phyloP scores from a whole-genome alignment of 1,140 invertebrate species.

The Argopecten irradians region DNA sequence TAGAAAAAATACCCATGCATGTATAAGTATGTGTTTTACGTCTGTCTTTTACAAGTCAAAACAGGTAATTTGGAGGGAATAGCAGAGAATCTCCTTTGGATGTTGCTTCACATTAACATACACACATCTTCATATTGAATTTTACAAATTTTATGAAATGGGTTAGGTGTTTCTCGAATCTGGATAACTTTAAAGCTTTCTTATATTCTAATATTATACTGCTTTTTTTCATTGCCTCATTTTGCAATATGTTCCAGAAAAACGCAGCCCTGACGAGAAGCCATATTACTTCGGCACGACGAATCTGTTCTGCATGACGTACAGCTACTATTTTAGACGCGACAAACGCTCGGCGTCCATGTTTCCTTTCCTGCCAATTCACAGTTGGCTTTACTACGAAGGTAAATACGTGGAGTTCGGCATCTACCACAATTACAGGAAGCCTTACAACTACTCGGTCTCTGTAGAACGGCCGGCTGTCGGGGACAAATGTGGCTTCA shows the following conservation, averaged over 20 bases:
- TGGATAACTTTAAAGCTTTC: no score
- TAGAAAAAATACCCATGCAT: background rate
- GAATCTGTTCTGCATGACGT: slow-evolving; percentile 31
- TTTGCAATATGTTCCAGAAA: background rate
- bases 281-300: slow-evolving; percentile 38
- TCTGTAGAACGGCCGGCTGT: background rate
- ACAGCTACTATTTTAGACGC: background rate
- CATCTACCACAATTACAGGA: slow-evolving; percentile 1
- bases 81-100: no score
- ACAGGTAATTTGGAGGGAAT: no score
- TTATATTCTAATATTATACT: no score
- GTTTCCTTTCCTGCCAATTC: background rate
- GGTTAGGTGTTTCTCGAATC: no score
- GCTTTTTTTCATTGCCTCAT: background rate
- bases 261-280: background rate
- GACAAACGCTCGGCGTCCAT: background rate
- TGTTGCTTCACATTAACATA: no score
- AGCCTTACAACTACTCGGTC: background rate
- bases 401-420: slow-evolving; percentile 35
- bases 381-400: slow-evolving; percentile 30
- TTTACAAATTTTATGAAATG: no score
- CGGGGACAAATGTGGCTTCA: background rate
- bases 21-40: background rate
- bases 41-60: no score
- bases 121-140: no score